Evolutionary conservation across 92 coral and sea anemone genomes (phyloP).

Genomic region (Anthopleura xanthogrammica): DNA sequence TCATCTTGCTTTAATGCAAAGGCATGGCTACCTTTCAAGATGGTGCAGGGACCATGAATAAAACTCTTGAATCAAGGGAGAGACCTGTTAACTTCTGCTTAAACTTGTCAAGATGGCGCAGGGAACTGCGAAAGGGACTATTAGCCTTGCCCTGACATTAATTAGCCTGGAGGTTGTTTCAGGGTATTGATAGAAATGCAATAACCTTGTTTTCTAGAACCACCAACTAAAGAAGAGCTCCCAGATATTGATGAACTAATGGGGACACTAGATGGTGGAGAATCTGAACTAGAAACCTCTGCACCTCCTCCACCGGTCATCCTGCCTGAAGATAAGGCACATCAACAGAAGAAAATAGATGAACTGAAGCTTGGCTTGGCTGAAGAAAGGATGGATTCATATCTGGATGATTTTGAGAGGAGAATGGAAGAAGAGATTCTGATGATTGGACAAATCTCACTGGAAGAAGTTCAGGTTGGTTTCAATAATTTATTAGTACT

Average conservation of each 20-base stretch:
- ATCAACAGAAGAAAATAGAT: slow-evolving; percentile 74
- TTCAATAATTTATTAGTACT: no score
- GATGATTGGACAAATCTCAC: slow-evolving; percentile 95
- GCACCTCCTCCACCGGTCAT: slow-evolving; percentile 81
- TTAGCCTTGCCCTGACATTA: no score
- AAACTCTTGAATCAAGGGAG: no score
- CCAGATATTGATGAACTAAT: slow-evolving; percentile 87
- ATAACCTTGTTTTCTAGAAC: slow-evolving; percentile 38
- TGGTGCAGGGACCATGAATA: no score
- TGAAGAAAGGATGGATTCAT: slow-evolving; percentile 72
- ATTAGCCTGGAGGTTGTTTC: no score
- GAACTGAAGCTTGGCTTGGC: slow-evolving; percentile 90
- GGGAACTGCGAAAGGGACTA: no score
- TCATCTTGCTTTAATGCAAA: no score
- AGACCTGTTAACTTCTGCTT: no score
- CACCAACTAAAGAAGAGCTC: slow-evolving; percentile 73
- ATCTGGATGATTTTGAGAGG: slow-evolving; percentile 89
- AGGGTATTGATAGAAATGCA: background rate
- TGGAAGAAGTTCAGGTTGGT: slow-evolving; percentile 96
- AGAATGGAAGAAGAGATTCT: slow-evolving; percentile 91
- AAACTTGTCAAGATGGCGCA: no score
- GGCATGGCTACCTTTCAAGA: no score
- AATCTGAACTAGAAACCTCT: slow-evolving; percentile 74
- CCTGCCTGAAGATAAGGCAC: slow-evolving; percentile 76
- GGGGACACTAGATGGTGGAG: slow-evolving; percentile 91